phyloP scores from a whole-genome alignment of 2,113 vertebrate genomes.

The Machaerirhynchus nigripectus region DNA sequence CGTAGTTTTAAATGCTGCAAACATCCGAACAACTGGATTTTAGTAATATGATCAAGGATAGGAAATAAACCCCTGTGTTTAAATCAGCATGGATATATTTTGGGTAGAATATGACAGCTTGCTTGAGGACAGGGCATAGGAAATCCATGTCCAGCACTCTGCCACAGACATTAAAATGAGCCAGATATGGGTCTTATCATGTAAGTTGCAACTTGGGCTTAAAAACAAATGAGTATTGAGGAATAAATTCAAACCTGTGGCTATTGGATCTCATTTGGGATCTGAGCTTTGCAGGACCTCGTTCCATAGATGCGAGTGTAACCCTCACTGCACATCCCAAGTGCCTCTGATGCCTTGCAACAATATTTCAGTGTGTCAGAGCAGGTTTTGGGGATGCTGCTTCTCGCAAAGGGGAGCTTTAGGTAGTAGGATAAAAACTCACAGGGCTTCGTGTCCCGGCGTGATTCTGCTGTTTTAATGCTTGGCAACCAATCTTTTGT shows the following conservation, averaged over 20 bases:
- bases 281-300: background rate
- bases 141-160: background rate
- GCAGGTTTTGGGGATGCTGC: background rate
- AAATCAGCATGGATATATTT: background rate
- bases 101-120: background rate
- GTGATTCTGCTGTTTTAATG: background rate
- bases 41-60: background rate
- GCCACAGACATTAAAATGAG: background rate
- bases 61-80: background rate
- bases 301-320: fast-evolving
- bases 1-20: background rate
- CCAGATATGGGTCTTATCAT: background rate
- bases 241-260: background rate
- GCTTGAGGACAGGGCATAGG: background rate
- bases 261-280: background rate
- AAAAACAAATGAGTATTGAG: background rate
- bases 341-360: background rate
- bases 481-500: background rate
- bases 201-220: background rate
- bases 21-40: background rate
- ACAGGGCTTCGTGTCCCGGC: background rate
- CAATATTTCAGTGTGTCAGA: background rate
- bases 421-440: background rate
- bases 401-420: background rate
- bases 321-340: background rate